A percentile compares a stretch with the other conserved stretches of the same genome.
Evolutionary conservation across 2,888 invertebrate genomes (phyloP).

Genomic region (Onthophagus sagittarius): DNA sequence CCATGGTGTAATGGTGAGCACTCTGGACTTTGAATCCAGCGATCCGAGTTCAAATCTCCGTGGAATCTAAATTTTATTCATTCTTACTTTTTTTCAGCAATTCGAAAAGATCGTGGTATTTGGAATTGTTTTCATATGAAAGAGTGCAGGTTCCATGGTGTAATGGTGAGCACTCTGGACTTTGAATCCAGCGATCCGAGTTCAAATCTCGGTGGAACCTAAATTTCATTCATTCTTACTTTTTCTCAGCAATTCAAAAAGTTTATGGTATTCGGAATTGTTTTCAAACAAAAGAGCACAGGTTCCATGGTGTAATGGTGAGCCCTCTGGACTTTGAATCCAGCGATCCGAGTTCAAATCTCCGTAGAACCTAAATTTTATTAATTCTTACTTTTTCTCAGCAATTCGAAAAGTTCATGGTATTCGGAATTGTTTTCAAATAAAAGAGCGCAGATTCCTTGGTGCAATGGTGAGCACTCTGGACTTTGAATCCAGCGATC

Average conservation of each 20-base stretch:
- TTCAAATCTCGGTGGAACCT: conserved; percentile 55
- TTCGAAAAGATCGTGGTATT: no score
- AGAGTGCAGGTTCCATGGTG: conserved; percentile 54
- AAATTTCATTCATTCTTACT: no score
- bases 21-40: conserved; percentile 63
- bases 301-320: conserved; percentile 60
- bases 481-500: conserved; percentile 62
- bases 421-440: no score
- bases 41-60: conserved; percentile 62
- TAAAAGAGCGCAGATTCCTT: no score
- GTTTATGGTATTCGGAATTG: no score
- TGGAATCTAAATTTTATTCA: conserved; percentile 48
- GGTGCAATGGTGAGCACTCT: conserved; percentile 65
- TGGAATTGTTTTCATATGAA: no score
- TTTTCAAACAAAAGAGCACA: no score
- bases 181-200: conserved; percentile 62
- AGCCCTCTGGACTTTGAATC: conserved; percentile 64
- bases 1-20: conserved; percentile 65
- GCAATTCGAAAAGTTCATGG: no score
- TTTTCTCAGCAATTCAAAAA: no score
- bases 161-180: conserved; percentile 65
- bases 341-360: conserved; percentile 61
- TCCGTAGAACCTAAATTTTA: conserved; percentile 53
- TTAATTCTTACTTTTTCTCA: no score
- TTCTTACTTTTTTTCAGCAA: neutral